phyloP scores from a whole-genome alignment of 2,113 vertebrate genomes.

The Cardinalis cardinalis region DNA sequence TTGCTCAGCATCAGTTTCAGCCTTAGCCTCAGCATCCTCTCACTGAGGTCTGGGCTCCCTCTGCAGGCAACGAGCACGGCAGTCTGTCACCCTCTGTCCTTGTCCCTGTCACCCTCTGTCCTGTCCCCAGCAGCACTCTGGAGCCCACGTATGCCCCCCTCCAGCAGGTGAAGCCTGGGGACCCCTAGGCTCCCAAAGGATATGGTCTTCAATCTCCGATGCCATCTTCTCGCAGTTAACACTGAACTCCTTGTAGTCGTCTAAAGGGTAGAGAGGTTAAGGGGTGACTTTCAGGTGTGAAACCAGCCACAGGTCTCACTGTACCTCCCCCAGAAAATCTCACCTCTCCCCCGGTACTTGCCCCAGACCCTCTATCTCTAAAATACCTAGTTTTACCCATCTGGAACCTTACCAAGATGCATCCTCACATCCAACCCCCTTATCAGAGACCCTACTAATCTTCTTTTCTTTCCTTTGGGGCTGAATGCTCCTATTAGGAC shows the following conservation, averaged over 20 bases:
- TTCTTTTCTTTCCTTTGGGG: not conserved
- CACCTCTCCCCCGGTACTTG: not conserved
- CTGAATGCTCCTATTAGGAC: not conserved
- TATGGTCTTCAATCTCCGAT: slow-evolving; percentile 96
- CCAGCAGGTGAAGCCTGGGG: not conserved
- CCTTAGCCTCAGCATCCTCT: not conserved
- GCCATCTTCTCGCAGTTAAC: slow-evolving; percentile 92
- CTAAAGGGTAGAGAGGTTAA: slow-evolving; percentile 55
- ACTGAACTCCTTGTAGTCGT: slow-evolving; percentile 87
- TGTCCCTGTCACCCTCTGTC: not conserved
- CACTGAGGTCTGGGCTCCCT: slow-evolving; percentile 28
- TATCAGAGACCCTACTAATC: not conserved
- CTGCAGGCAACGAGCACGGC: slow-evolving; percentile 5
- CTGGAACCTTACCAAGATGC: not conserved
- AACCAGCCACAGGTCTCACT: not conserved
- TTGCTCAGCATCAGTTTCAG: not conserved
- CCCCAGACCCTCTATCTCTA: not conserved
- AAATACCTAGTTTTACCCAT: not conserved
- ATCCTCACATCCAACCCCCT: not conserved
- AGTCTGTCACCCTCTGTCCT: not conserved
- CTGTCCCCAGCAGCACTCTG: not conserved
- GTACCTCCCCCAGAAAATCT: not conserved
- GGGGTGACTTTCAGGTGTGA: not conserved
- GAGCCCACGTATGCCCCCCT: accelerated
- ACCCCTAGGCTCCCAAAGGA: slow-evolving; percentile 68